Percentiles rank a stretch among this genome's conserved stretches.
phyloP scores from a whole-genome alignment of 2,113 vertebrate species.

The Nerophis lumbriciformis region DNA sequence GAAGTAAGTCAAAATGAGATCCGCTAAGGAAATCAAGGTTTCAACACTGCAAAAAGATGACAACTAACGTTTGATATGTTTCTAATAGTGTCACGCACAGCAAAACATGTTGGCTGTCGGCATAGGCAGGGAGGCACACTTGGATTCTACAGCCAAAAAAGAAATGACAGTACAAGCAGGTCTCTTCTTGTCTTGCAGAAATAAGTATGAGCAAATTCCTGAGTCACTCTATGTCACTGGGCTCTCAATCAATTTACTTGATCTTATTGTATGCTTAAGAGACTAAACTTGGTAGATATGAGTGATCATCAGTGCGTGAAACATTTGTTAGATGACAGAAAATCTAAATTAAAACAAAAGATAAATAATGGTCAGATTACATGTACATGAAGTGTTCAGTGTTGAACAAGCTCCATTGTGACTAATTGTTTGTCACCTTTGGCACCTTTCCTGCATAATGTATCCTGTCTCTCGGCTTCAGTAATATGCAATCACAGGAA shows the following conservation, averaged over 20 bases:
- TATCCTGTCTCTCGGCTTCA: neutral
- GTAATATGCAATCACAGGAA: neutral
- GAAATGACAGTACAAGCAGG: too few relatives aligned
- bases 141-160: neutral
- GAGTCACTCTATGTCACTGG: neutral
- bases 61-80: conserved; percentile 22
- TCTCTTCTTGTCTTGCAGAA: too few relatives aligned
- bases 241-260: neutral
- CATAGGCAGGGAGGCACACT: neutral
- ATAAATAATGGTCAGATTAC: neutral
- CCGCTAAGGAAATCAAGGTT: conserved; percentile 21
- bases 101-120: conserved; percentile 7
- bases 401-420: neutral
- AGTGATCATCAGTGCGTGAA: neutral
- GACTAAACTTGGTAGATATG: neutral
- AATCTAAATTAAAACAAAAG: neutral
- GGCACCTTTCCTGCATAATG: neutral
- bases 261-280: neutral
- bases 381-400: neutral
- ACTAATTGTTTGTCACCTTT: neutral
- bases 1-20: conserved; percentile 25
- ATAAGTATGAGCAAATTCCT: neutral
- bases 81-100: conserved; percentile 2
- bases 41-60: conserved; percentile 24
- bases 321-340: neutral